A percentile compares a stretch with the other conserved stretches of the same genome.
Evolutionary conservation across 2,797 vertebrate species (phyloP).

Genomic region (Moxostoma hubbsi): DNA sequence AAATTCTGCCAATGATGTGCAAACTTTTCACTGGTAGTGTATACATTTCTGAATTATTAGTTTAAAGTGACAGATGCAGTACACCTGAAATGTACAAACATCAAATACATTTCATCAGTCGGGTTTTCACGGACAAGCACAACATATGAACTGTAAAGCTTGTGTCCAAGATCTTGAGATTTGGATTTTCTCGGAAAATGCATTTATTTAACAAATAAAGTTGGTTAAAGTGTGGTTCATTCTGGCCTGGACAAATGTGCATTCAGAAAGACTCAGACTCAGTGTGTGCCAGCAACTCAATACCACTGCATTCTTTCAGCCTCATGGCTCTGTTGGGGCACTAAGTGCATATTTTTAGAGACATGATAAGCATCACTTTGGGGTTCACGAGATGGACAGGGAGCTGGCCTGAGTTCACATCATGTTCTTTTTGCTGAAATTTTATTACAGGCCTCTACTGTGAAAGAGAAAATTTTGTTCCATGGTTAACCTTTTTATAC

Average conservation of each 20-base stretch:
- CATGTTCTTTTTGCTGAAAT: conserved; percentile 55
- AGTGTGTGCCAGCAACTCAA: conserved; percentile 57
- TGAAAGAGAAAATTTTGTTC: conserved; percentile 51
- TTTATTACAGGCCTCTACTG: conserved; percentile 44
- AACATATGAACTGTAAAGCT: conserved; percentile 9
- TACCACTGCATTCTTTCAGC: conserved; percentile 51
- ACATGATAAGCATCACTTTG: conserved; percentile 63
- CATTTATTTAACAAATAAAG: conserved; percentile 43
- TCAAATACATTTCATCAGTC: conserved; percentile 5
- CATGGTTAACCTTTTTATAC: conserved; percentile 38
- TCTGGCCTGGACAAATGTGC: conserved; percentile 59
- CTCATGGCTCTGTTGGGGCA: conserved; percentile 51
- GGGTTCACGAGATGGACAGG: conserved; percentile 53
- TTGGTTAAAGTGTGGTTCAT: conserved; percentile 49
- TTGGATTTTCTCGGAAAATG: conserved; percentile 44
- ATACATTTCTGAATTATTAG: background rate
- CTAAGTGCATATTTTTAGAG: conserved; percentile 60
- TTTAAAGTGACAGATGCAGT: background rate
- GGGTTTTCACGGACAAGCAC: conserved; percentile 10
- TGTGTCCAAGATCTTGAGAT: conserved; percentile 28
- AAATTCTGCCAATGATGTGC: background rate
- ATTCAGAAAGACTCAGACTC: conserved; percentile 45
- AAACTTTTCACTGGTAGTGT: background rate
- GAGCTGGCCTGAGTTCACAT: conserved; percentile 37
- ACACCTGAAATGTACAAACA: background rate